Base-by-base conservation (phyloP, 2,888 invertebrate genomes). In the Romanomermis culicivorax region DNA sequence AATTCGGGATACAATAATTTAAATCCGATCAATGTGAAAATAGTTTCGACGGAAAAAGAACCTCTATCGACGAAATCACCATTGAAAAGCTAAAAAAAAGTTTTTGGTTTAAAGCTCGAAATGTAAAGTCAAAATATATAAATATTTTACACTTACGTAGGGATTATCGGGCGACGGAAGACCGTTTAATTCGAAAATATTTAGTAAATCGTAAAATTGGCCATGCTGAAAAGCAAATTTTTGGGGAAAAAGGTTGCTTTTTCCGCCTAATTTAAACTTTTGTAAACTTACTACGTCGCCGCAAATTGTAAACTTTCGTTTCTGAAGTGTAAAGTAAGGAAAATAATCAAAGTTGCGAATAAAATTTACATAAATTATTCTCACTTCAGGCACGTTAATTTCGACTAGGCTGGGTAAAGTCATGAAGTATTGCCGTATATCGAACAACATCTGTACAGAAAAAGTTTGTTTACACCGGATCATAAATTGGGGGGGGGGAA, bases 1-100 rank as follows among this genome's bases (percentile, higher is more conserved):
- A 93, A 83, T 68, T 93, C 78, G 0, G 97, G 97, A 72, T 81
- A 93, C 51, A 97, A 75, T 59, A 99, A 75, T 71, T 97, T 99
- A 73, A 86, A 95, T 59, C 89, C 86, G 71, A 99, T 89, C 60
- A 97, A 74, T 7, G 85, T 85, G 69, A 99, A 89, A 68, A 99
- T 97, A 70, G 95, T 95, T 74, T 97, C 97, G 29, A 97, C 93
- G 36, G 93, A 93, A 72, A 99, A 99, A 0, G 95, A 93, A 17
- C 97, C 97, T 73, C 97, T 77, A 72, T 99, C 97, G 23, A 99
- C 97, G 72, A 99, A 97, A 74, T 99, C 97, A 57, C 95, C 95
- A 71, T 97, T 97, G 72, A 97, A 97, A 62, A 97, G 75, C 79
- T 81, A 64, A 51, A 64, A 65, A 24, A 55, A 20, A 11, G 7